phyloP scores from a whole-genome alignment of 2,113 vertebrate species.

The Ahaetulla prasina region DNA sequence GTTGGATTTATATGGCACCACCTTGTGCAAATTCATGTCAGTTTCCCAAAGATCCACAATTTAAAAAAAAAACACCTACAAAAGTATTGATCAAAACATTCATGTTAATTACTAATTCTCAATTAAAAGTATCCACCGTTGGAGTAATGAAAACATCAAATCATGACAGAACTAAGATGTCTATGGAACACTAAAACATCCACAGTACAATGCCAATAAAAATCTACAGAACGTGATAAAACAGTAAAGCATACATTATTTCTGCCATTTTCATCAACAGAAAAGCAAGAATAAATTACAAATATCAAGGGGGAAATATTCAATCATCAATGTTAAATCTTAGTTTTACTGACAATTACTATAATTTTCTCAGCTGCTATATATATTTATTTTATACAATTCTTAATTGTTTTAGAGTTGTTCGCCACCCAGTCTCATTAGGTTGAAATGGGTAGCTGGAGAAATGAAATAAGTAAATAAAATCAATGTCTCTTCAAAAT shows the following conservation, averaged over 20 bases:
- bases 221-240: background rate
- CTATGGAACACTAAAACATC: background rate
- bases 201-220: background rate
- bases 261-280: background rate
- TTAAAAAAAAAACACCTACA: background rate
- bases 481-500: background rate
- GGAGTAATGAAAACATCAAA: background rate
- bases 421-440: no score
- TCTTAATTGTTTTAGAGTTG: no score
- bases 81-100: background rate
- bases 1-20: background rate
- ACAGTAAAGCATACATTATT: background rate
- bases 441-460: no score
- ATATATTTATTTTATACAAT: no score
- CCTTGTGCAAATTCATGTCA: background rate
- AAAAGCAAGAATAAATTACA: background rate
- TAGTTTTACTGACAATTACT: no score
- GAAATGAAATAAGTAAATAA: no score
- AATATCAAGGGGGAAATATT: background rate
- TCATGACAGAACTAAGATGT: background rate
- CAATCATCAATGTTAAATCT: background rate
- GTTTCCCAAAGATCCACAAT: background rate
- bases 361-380: no score
- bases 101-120: background rate
- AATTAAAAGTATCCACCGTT: background rate